Evolutionary conservation across 2,113 vertebrate genomes (phyloP), one percentile per base, ranked within the genome.

Genomic region (Siniperca chuatsi): DNA sequence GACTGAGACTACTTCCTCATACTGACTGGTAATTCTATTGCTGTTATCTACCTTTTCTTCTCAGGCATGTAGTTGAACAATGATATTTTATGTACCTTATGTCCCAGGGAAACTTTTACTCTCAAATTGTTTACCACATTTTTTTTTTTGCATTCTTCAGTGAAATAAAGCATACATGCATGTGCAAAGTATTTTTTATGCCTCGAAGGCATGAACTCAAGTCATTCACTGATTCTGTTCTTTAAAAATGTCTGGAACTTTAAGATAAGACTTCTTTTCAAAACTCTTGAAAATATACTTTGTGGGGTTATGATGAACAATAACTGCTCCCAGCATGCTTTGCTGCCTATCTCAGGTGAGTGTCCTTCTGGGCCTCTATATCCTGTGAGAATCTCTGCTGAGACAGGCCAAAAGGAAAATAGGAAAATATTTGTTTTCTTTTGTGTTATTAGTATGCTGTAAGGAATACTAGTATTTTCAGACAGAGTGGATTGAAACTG

Each of bases 321-420:
- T 60, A 69, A 83, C n/a, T 75, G 46, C 15, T 78, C 42, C 65
- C 70, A 81, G 33, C 54, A 82, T 84, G 76, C 75, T 75, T 70
- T 79, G 72, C 44, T 33, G 33, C 20, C 46, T 35, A 18, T 37
- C 40, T 55, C 23, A 44, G 21, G 64, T 72, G 15, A 66, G n/a
- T 35, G 16, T 73, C 35, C 64, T 75, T 55, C 50, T 66, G n/a
- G 25, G 29, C 48, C 46, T 78, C 6, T 4, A 37, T 42, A 29
- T 81, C 20, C 11, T 42, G 7, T 61, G 29, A 69, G 67, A 61
- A 67, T 67, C 3, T 67, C 21, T 33, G 21, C 69, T 78, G 33
- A 55, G 10, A 62, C 18, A 65, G 52, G 23, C 33, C 16, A 77
- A 12, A 67, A 25, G 7, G n/a, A 64, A 25, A 50, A 23, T 9